phyloP scores from a whole-genome alignment of 1,140 invertebrate species.

The Drosophila serrata region DNA sequence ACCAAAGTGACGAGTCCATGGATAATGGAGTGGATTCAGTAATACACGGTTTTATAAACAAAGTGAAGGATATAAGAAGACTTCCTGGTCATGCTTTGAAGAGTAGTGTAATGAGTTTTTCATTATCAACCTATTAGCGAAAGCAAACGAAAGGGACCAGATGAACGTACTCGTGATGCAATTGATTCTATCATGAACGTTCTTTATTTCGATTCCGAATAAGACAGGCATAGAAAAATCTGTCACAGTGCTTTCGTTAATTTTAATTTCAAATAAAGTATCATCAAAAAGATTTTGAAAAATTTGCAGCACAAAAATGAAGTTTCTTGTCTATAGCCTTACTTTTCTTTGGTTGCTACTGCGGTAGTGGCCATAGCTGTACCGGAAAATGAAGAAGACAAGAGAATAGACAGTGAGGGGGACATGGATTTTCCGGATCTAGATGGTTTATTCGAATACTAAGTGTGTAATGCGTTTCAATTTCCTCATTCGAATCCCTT shows the following conservation, averaged over 20 bases:
- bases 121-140: not conserved
- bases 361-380: not conserved
- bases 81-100: too few relatives aligned
- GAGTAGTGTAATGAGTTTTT: too few relatives aligned
- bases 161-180: too few relatives aligned
- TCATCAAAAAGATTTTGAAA: not conserved
- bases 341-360: not conserved
- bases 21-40: too few relatives aligned
- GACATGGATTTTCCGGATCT: slow-evolving; percentile 15
- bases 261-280: not conserved
- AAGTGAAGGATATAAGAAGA: too few relatives aligned
- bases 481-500: not conserved
- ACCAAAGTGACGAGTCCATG: too few relatives aligned
- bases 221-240: not conserved
- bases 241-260: not conserved
- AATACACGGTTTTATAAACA: too few relatives aligned
- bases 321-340: not conserved
- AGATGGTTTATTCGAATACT: not conserved
- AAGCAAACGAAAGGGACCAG: not conserved
- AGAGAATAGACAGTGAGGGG: not conserved
- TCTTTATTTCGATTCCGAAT: not conserved
- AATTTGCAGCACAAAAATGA: not conserved
- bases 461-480: not conserved
- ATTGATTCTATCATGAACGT: too few relatives aligned
- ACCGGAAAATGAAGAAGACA: not conserved